Evolutionary conservation across 2,888 invertebrate genomes (phyloP).

Genomic region (Physocephala rufipes): DNA sequence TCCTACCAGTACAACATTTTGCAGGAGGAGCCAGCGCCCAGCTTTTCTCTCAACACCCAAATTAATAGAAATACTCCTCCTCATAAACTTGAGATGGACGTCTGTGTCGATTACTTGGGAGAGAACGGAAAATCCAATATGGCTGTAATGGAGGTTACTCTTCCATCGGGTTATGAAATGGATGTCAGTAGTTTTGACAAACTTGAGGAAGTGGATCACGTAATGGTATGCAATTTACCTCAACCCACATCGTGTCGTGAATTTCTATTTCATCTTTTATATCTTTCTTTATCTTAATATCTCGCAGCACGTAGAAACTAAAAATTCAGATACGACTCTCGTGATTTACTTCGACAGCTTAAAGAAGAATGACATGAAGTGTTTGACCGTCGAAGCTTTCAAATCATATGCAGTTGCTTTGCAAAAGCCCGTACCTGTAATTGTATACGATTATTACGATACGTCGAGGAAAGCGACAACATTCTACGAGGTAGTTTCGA

Average conservation of each 20-base stretch:
- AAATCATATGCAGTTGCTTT: constrained; percentile 84
- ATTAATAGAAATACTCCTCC: constrained; percentile 81
- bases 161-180: constrained; percentile 90
- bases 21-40: constrained; percentile 87
- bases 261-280: not conserved
- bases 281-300: not conserved
- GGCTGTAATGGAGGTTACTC: constrained; percentile 88
- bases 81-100: constrained; percentile 80
- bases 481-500: constrained; percentile 55
- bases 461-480: constrained; percentile 68
- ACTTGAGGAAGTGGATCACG: constrained; percentile 51
- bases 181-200: constrained; percentile 77
- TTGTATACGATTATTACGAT: constrained; percentile 91
- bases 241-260: not conserved
- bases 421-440: constrained; percentile 85
- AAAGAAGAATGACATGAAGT: constrained; percentile 70
- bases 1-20: constrained; percentile 84
- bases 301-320: constrained; percentile 74
- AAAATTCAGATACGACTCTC: constrained; percentile 71
- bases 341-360: constrained; percentile 79
- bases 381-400: constrained; percentile 85
- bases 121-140: constrained; percentile 77
- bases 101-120: constrained; percentile 76
- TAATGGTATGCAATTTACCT: not conserved
- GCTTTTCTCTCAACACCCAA: constrained; percentile 85